These are phyloP conservation scores for Orthonevra nobilis DNA, from an alignment of 2,888 invertebrate species.

Conservation along the genomic window DNA sequence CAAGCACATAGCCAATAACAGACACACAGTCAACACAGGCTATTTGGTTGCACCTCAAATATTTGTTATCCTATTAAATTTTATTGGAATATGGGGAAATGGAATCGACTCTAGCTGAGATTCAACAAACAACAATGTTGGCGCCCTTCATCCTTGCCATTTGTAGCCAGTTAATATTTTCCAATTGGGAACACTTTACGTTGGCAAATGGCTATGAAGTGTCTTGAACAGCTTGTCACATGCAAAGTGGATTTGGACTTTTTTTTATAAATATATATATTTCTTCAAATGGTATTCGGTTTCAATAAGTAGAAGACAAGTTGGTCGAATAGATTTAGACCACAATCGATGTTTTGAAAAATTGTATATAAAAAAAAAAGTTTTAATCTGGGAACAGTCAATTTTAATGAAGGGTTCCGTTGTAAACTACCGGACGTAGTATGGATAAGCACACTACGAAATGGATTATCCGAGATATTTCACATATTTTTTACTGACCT, in stretches of 20 bases:
- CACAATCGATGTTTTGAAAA: too few species aligned
- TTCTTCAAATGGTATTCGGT: too few species aligned
- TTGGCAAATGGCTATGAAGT: slow-evolving; percentile 34
- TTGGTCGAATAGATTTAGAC: too few species aligned
- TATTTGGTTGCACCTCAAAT: slow-evolving; percentile 36
- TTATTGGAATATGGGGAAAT: slow-evolving; percentile 14
- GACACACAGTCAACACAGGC: neutral
- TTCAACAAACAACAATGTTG: slow-evolving; percentile 1
- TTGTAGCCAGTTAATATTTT: slow-evolving; percentile 7
- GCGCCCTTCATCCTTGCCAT: neutral
- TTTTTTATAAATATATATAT: too few species aligned
- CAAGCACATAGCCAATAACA: slow-evolving; percentile 35
- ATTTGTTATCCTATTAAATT: slow-evolving; percentile 52
- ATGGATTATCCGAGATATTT: slow-evolving; percentile 1
- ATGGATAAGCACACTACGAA: too few species aligned
- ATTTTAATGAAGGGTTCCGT: too few species aligned
- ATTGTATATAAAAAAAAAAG: too few species aligned
- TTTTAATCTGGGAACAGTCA: too few species aligned
- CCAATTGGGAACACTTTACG: slow-evolving; percentile 12
- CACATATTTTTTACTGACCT: neutral
- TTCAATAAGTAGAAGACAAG: too few species aligned
- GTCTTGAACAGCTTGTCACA: slow-evolving; percentile 3
- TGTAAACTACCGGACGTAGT: too few species aligned
- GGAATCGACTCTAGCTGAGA: slow-evolving; percentile 6
- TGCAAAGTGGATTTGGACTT: too few species aligned